phyloP scores from a whole-genome alignment of 2,113 vertebrate species.

The Oryzias javanicus region DNA sequence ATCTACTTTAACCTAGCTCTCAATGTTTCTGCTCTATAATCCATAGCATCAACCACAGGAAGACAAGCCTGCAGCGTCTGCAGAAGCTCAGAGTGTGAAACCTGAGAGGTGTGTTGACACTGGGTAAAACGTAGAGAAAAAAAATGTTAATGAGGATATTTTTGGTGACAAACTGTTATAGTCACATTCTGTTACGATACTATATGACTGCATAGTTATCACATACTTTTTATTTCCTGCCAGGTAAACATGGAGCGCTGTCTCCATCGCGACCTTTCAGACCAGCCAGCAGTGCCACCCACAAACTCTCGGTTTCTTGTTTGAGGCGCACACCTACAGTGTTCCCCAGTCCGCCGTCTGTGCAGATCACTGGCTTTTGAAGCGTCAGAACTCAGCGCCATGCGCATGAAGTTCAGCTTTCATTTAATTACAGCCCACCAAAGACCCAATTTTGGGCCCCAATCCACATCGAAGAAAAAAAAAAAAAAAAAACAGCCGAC shows the following conservation, averaged over 20 bases:
- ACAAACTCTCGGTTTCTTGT: conserved; percentile 21
- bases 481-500: conserved; percentile 51
- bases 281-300: conserved; percentile 19
- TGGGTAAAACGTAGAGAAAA: not conserved
- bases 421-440: conserved; percentile 62
- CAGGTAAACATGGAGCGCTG: conserved; percentile 35
- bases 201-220: too few species aligned
- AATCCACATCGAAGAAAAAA: conserved; percentile 48
- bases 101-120: not conserved
- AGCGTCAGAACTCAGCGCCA: conserved; percentile 37
- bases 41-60: not conserved
- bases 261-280: conserved; percentile 24
- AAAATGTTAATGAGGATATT: not conserved
- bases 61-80: not conserved
- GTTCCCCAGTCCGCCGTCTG: conserved; percentile 34
- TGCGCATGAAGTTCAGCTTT: conserved; percentile 48
- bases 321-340: conserved; percentile 34
- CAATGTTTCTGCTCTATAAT: not conserved
- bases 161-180: not conserved
- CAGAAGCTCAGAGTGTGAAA: not conserved
- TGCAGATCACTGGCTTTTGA: conserved; percentile 29
- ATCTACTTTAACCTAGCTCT: not conserved
- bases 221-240: conserved; percentile 1
- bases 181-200: not conserved
- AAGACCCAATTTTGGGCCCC: conserved; percentile 51